Conservation (phyloP, 64 coral and sea anemone species). For the Montipora cactus region DNA sequence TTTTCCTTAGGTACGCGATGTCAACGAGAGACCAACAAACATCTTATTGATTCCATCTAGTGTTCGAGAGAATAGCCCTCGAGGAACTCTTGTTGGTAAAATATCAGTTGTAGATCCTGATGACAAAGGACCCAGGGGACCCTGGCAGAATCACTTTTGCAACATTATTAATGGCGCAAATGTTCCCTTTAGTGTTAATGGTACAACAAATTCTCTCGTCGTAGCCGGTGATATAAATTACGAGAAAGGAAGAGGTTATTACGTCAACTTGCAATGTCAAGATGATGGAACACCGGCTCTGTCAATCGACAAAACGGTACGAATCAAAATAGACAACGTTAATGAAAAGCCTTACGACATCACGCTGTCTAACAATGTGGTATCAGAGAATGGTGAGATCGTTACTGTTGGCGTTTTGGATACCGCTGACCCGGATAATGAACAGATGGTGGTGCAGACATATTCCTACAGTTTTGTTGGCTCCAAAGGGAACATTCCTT, state of each 20-base stretch:
- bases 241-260: conserved; percentile 21
- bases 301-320: conserved; percentile 34
- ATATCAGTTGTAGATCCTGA: conserved; percentile 68
- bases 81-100: conserved; percentile 44
- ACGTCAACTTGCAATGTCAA: conserved; percentile 45
- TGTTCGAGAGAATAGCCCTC: conserved; percentile 62
- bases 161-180: conserved; percentile 25
- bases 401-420: conserved; percentile 51
- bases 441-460: conserved; percentile 63
- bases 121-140: conserved; percentile 57
- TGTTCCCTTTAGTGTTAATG: conserved; percentile 49
- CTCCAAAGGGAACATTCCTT: conserved; percentile 29
- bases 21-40: conserved; percentile 73
- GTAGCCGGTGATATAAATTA: conserved; percentile 60
- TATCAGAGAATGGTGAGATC: conserved; percentile 67
- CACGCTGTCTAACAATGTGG: conserved; percentile 50
- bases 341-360: conserved; percentile 70
- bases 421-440: conserved; percentile 90
- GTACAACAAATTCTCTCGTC: conserved; percentile 38
- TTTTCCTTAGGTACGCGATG: conserved; percentile 20
- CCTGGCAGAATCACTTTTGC: conserved; percentile 69
- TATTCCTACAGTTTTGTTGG: conserved; percentile 71
- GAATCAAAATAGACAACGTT: conserved; percentile 41
- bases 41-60: conserved; percentile 23
- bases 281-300: conserved; percentile 56